Conservation (phyloP, 2,797 vertebrate genomes). For the Etheostoma nigrum region DNA sequence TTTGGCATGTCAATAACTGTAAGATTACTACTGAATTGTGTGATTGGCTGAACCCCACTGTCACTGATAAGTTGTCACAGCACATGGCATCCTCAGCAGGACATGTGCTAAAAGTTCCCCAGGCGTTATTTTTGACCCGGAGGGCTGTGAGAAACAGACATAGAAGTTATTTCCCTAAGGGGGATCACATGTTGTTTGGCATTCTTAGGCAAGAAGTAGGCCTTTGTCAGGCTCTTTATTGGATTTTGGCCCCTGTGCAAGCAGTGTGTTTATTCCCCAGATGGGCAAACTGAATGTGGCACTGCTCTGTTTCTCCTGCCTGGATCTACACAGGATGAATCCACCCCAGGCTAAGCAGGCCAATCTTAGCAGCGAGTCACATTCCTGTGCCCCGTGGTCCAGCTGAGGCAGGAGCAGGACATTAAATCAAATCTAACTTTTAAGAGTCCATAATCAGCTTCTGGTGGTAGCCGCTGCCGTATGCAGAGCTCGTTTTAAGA, state of each 20-base stretch:
- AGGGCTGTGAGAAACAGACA: conserved; percentile 65
- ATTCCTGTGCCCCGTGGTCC: conserved; percentile 80
- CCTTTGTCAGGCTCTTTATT: conserved; percentile 85
- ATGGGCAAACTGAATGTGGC: conserved; percentile 60
- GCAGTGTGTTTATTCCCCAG: conserved; percentile 63
- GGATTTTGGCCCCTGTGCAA: conserved; percentile 75
- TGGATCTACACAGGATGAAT: conserved; percentile 60
- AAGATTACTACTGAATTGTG: conserved; percentile 36
- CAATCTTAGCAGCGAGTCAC: conserved; percentile 67
- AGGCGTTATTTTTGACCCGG: conserved; percentile 76
- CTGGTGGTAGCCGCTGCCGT: conserved; percentile 72
- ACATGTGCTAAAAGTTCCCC: conserved; percentile 74
- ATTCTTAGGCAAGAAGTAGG: conserved; percentile 78
- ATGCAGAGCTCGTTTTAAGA: conserved; percentile 69
- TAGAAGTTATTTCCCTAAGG: conserved; percentile 69
- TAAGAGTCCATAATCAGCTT: conserved; percentile 83
- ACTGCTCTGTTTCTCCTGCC: conserved; percentile 60
- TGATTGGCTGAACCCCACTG: conserved; percentile 21
- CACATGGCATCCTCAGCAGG: conserved; percentile 64
- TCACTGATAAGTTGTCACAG: conserved; percentile 53
- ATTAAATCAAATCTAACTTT: conserved; percentile 85
- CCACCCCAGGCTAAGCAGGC: conserved; percentile 67
- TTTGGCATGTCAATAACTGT: neutral
- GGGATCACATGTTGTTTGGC: conserved; percentile 85
- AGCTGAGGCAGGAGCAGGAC: conserved; percentile 75